These are phyloP conservation scores for Heliconius ismenius DNA, from an alignment of 2,888 invertebrate genomes.

Conservation along the genomic window DNA sequence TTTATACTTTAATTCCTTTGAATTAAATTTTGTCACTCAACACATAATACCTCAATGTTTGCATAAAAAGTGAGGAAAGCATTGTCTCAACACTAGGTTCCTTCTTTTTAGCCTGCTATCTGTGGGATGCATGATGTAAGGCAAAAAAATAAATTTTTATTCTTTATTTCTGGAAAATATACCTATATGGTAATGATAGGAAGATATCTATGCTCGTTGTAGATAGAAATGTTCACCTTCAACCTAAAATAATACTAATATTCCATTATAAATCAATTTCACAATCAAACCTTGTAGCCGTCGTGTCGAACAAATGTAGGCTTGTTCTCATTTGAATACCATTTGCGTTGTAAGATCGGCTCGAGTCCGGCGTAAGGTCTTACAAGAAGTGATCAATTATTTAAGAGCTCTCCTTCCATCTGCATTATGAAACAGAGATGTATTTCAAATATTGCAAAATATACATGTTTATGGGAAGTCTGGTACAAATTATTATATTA, in stretches of 20 bases:
- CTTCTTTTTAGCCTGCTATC: too few relatives aligned
- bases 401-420: conserved; percentile 64
- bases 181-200: too few relatives aligned
- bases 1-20: too few relatives aligned
- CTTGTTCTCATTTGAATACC: conserved; percentile 65
- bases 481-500: background rate
- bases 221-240: background rate
- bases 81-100: too few relatives aligned
- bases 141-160: too few relatives aligned
- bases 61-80: too few relatives aligned
- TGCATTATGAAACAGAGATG: conserved; percentile 51
- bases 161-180: too few relatives aligned
- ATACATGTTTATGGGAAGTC: background rate
- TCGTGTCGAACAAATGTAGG: conserved; percentile 57
- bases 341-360: conserved; percentile 52
- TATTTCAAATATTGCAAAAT: conserved; percentile 38
- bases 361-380: conserved; percentile 55
- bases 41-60: too few relatives aligned
- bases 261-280: conserved; percentile 29
- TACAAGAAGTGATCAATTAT: conserved; percentile 68
- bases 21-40: too few relatives aligned
- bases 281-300: conserved; percentile 44
- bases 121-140: too few relatives aligned
- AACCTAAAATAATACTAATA: background rate
- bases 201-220: background rate